These are phyloP conservation scores for Lampropteryx suffumata DNA, from an alignment of 2,888 invertebrate genomes.

Conservation along the genomic window DNA sequence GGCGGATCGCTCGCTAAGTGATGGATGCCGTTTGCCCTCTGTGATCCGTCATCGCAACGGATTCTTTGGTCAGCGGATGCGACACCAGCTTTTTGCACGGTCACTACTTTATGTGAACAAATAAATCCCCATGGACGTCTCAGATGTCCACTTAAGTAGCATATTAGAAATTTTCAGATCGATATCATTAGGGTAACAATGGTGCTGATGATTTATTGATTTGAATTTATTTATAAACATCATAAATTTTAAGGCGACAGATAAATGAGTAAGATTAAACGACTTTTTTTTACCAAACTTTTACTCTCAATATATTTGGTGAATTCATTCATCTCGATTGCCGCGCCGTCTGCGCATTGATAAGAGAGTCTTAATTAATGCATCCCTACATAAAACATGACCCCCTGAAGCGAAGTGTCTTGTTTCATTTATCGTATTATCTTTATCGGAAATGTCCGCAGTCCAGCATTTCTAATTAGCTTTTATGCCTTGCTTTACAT, in stretches of 20 bases:
- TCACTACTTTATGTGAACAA: conserved; percentile 44
- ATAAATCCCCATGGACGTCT: conserved; percentile 36
- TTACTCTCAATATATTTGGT: conserved; percentile 21
- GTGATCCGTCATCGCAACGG: conserved; percentile 49
- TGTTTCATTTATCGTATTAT: conserved; percentile 70
- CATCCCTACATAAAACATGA: conserved; percentile 72
- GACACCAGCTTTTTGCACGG: conserved; percentile 43
- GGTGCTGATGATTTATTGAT: conserved; percentile 7
- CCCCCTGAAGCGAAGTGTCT: conserved; percentile 67
- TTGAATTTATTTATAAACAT: conserved; percentile 7
- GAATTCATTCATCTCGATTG: conserved; percentile 38
- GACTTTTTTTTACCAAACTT: conserved; percentile 9
- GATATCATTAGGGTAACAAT: conserved; percentile 3
- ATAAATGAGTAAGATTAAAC: conserved; percentile 6
- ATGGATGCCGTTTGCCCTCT: conserved; percentile 47
- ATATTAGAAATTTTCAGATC: conserved; percentile 3
- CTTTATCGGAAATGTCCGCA: conserved; percentile 54
- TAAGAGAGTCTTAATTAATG: conserved; percentile 61
- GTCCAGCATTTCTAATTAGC: conserved; percentile 61
- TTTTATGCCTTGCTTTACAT: conserved; percentile 48
- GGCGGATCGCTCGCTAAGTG: conserved; percentile 36
- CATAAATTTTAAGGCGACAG: conserved; percentile 3
- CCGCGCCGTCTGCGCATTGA: conserved; percentile 43
- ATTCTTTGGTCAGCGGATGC: conserved; percentile 43
- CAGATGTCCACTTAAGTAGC: conserved; percentile 11